Evolutionary conservation across 1,140 invertebrate genomes (phyloP).

Genomic region (Drosophila repletoides): DNA sequence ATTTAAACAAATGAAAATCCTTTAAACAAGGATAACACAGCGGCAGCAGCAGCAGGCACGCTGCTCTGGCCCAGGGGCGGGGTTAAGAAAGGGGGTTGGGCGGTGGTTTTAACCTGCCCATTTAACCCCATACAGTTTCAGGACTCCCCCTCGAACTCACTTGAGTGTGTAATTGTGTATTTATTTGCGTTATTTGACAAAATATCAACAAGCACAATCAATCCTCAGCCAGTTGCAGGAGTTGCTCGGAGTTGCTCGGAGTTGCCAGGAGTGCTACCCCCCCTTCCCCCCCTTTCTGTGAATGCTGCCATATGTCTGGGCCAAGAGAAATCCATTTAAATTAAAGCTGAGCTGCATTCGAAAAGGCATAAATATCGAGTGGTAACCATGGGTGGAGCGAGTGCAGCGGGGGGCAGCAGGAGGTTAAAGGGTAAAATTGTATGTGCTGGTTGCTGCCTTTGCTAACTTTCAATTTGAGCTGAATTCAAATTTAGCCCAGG

Average conservation of each 20-base stretch:
- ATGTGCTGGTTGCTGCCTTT: conserved; percentile 40
- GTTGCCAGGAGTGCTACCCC: conserved; percentile 18
- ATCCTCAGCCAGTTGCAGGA: conserved; percentile 69
- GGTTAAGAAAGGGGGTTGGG: neutral
- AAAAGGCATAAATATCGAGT: conserved; percentile 72
- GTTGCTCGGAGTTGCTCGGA: conserved; percentile 26
- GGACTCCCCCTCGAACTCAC: conserved; percentile 45
- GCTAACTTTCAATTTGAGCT: conserved; percentile 79
- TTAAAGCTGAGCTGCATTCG: conserved; percentile 80
- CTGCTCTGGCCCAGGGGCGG: neutral
- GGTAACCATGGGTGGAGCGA: conserved; percentile 4
- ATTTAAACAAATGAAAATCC: conserved; percentile 80
- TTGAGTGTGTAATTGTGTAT: conserved; percentile 81
- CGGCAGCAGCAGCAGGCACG: neutral
- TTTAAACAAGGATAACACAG: conserved; percentile 73
- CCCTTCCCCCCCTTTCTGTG: conserved; percentile 16
- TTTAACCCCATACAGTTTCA: conserved; percentile 61
- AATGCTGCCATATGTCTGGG: conserved; percentile 79
- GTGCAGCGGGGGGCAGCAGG: neutral
- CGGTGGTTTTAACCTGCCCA: conserved; percentile 38
- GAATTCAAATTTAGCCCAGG: conserved; percentile 73
- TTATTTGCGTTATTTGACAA: conserved; percentile 81
- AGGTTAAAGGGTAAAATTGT: neutral
- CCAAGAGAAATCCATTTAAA: conserved; percentile 76
- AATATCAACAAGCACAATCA: conserved; percentile 81